A percentile compares a stretch with the other conserved stretches of the same genome.
These are phyloP conservation scores for Oncorhynchus masou DNA, from an alignment of 2,113 vertebrate genomes.

Conservation along the genomic window DNA sequence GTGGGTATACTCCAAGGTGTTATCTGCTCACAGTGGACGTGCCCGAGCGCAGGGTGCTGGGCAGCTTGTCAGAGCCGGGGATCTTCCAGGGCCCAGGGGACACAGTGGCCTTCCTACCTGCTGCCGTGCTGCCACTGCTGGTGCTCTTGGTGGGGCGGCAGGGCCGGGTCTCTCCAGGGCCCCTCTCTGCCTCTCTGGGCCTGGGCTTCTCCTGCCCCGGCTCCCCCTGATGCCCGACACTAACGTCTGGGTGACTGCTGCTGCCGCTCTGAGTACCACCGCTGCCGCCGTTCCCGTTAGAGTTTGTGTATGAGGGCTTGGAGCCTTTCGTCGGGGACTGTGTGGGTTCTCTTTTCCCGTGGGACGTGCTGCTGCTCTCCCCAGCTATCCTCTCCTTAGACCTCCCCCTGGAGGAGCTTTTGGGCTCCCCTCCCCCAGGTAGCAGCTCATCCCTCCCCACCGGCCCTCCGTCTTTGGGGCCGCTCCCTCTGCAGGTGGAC, in stretches of 20 bases:
- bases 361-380: conserved; percentile 45
- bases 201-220: conserved; percentile 74
- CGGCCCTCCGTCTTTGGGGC: conserved; percentile 67
- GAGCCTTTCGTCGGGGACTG: conserved; percentile 61
- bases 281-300: conserved; percentile 68
- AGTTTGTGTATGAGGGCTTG: conserved; percentile 54
- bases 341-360: conserved; percentile 50
- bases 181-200: conserved; percentile 69
- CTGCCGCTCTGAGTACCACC: conserved; percentile 63
- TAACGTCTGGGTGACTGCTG: conserved; percentile 60
- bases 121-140: conserved; percentile 64
- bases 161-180: conserved; percentile 74
- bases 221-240: conserved; percentile 55
- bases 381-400: conserved; percentile 76
- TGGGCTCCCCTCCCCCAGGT: conserved; percentile 62
- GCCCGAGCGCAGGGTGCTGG: conserved; percentile 83
- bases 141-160: conserved; percentile 70
- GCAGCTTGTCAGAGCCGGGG: conserved; percentile 92
- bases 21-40: conserved; percentile 92
- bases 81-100: conserved; percentile 97
- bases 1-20: conserved; percentile 39
- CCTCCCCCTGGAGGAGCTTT: conserved; percentile 74
- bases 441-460: conserved; percentile 63
- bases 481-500: conserved; percentile 73
- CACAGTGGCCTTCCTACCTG: conserved; percentile 84